Percentiles rank a stretch among this genome's conserved stretches.
Conservation (phyloP, 2,113 vertebrate species). For the Coryphaenoides rupestris region DNA sequence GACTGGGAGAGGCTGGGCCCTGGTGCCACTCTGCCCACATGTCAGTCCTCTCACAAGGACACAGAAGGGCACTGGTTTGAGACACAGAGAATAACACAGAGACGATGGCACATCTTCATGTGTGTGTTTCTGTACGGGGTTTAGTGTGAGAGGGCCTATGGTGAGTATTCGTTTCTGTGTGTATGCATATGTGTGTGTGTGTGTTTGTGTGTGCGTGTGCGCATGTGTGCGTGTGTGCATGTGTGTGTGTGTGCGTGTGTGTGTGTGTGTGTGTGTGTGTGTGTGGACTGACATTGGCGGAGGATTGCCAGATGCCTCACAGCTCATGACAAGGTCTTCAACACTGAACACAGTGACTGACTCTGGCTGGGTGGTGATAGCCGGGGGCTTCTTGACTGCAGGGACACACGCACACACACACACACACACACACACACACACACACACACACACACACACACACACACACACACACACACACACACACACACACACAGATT, state of each 20-base stretch:
- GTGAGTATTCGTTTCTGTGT: not conserved
- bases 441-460: not conserved
- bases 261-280: conserved; percentile 8
- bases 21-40: conserved; percentile 49
- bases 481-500: not conserved
- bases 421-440: conserved; percentile 8
- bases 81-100: conserved; percentile 1
- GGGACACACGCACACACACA: conserved; percentile 16
- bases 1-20: conserved; percentile 35
- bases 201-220: not conserved
- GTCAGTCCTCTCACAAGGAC: conserved; percentile 53
- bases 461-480: not conserved
- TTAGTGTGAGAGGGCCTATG: not conserved
- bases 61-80: conserved; percentile 41
- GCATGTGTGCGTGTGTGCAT: not conserved
- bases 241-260: conserved; percentile 12
- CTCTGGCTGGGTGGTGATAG: conserved; percentile 59
- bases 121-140: too few species aligned
- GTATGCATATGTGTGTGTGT: not conserved
- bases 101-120: not conserved
- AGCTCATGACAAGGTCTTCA: conserved; percentile 64
- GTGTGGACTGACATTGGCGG: conserved; percentile 53
- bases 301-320: conserved; percentile 62
- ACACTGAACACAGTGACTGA: conserved; percentile 61
- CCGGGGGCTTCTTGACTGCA: conserved; percentile 62